Base-by-base conservation (phyloP, 2,888 invertebrate genomes). In the Pedicia rivosa region DNA sequence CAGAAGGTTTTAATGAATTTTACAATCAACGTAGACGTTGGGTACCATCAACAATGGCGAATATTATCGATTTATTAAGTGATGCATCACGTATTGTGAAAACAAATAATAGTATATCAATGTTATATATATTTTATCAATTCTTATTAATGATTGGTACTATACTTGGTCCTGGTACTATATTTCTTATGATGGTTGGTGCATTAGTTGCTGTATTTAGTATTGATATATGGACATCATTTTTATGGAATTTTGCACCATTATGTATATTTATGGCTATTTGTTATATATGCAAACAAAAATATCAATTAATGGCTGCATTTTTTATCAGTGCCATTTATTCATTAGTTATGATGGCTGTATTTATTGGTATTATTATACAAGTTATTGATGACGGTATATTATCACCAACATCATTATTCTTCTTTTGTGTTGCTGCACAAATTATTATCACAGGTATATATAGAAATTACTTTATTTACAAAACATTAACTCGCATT, bases 31-130 rank as follows among this genome's bases (percentile, higher is more conserved):
- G 94, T 10, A 72, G 94, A 10, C 73, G 94, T 26, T 95, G 94
- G 94, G 87, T 91, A 42, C 92, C 94, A 2, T 94, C 94, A 2
- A 95, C 94, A 0, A 82, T 91, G 57, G 92, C 91, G 22, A 95
- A 95, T 56, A 90, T 94, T 48, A 66, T 91, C 46, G 94, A 95
- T 59, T 66, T 95, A 40, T 64, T 91, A 1, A 66, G 68, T 8
- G 81, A 86, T 53, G 77, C 80, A 43, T 76, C 78, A 47, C 68
- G 72, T 42, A 87, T 88, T 2, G 76, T 90, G 14, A 66, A 71
- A 52, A 69, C 79, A 35, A 95, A 95, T 53, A 84, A 90, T 49
- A 86, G 86, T 50, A 90, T 95, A 49, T 91, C 91, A 1, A 71
- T 71, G 49, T 62, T 75, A 1, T 88, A 87, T 50, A 78, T 88